Base-by-base conservation (phyloP, 2,888 invertebrate genomes). In the Hartigia nigra region DNA sequence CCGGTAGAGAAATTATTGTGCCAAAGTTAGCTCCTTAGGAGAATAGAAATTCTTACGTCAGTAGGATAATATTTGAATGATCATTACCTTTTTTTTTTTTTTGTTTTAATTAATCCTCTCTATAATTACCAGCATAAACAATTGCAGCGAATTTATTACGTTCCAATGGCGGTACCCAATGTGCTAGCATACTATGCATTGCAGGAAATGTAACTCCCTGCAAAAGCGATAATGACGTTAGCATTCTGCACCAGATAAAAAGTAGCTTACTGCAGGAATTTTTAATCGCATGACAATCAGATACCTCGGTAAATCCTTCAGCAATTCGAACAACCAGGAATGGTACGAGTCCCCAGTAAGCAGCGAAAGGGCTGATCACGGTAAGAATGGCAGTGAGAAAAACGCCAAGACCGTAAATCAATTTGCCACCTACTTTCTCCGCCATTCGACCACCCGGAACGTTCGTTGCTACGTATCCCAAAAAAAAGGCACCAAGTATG, bases 81-180 rank as follows among this genome's bases (percentile, higher is more conserved):
- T 77, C 31, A 12, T 23, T 32, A 70, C 5, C 36, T 34, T 35
- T 12, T 31, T 31, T 3, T 36, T 31, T n/a, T n/a, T n/a, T n/a
- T n/a, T n/a, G n/a, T n/a, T n/a, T n/a, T n/a, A n/a, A 23, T 31
- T 12, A 74, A 31, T 36, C 23, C 76, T 75, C 36, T 76, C 34
- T 74, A 74, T 70, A 86, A 90, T 88, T 90, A 95, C 95, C 96
- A 82, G 97, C 96, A 93, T 97, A 97, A 9, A 97, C 96, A 90
- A 96, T 94, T 39, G 97, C 97, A 14, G 97, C 97, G 91, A 98
- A 96, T 91, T 96, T 96, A 77, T 96, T 97, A 86, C 98, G 94
- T 91, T 98, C 98, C 86, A 97, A 91, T 1, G 98, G 98, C 11
- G 98, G 98, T 77, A 98, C 96, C 98, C 98, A 98, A 83, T 95